A percentile compares a stretch with the other conserved stretches of the same genome.
These are phyloP conservation scores for Ceriagrion tenellum DNA, from an alignment of 2,888 invertebrate species.

Conservation along the genomic window DNA sequence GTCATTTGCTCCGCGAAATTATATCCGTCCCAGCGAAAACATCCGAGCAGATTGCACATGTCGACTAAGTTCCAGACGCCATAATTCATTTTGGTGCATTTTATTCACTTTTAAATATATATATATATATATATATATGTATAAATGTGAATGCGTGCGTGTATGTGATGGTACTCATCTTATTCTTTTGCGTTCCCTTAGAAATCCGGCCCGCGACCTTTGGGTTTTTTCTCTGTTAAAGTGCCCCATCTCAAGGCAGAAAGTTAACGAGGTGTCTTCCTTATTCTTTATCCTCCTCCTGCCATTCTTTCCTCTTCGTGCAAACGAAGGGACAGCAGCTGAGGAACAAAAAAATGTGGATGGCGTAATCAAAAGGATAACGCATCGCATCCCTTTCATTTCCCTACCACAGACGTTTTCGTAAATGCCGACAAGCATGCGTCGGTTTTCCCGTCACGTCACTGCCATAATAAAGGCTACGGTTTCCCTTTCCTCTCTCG, in stretches of 20 bases:
- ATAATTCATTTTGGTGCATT: not conserved
- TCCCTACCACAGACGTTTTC: not conserved
- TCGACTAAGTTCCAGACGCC: not conserved
- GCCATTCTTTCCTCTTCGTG: not conserved
- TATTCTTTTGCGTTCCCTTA: not conserved
- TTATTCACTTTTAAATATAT: not conserved
- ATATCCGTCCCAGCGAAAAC: not conserved
- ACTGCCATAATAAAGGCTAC: slow-evolving; percentile 22
- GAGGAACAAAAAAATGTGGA: not conserved
- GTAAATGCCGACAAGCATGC: slow-evolving; percentile 16
- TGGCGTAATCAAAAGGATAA: not conserved
- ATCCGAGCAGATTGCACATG: not conserved
- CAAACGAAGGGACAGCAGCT: not conserved
- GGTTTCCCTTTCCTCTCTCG: slow-evolving; percentile 9
- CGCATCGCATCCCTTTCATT: slow-evolving; percentile 6
- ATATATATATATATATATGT: too few species aligned
- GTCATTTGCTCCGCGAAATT: not conserved
- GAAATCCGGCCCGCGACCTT: not conserved
- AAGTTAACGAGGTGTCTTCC: not conserved
- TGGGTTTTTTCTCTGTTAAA: not conserved
- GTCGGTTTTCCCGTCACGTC: slow-evolving; percentile 15
- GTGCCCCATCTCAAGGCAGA: not conserved
- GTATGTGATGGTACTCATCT: too few species aligned
- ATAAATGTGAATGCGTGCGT: too few species aligned
- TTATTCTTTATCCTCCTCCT: not conserved